Base-by-base conservation (phyloP, 1,140 invertebrate genomes). In the Paramacrobiotus metropolitanus region DNA sequence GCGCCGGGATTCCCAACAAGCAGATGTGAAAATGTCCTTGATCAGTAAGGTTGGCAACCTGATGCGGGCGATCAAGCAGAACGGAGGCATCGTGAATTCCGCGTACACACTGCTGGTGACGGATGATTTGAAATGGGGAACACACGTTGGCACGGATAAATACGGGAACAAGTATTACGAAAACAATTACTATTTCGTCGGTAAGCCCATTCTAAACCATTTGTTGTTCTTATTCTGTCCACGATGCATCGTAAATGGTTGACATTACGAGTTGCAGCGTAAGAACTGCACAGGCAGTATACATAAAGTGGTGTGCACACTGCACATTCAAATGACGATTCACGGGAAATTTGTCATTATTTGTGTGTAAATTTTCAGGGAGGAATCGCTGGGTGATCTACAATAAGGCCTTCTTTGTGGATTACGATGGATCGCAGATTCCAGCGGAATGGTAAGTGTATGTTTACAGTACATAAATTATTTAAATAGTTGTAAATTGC, bases 371-470 rank as follows among this genome's bases (percentile, higher is more conserved):
- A n/a, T n/a, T n/a, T n/a, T n/a, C 59, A 83, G 82, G 80, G 59
- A 78, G 87, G 61, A 96, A 92, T 75, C 78, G 94, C 65, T 98
- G 93, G 92, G 81, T 98, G 2, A 82, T 86, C 66, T 98, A 89
- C 71, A 75, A 80, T 9, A 81, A 84, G 18, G 78, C 81, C 64
- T 75, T 80, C 62, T 75, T 78, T 68, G 70, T 91, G 67, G 82
- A 95, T 70, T 97, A 97, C 73, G 92, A 99, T 77, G 92, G 79
- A 1, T 88, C 86, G 67, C 86, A 92, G 79, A 79, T 93, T 15
- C 80, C 87, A n/a, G 76, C 87, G 40, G 87, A 92, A 76, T 94
- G 89, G 87, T 87, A 74, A 68, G 82, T 64, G 40, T 44, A 21
- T 65, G 20, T 28, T 31, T 45, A 29, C 40, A 3, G 21, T n/a